phyloP scores from a whole-genome alignment of 2,113 vertebrate genomes.

The Catharus fuscescens region DNA sequence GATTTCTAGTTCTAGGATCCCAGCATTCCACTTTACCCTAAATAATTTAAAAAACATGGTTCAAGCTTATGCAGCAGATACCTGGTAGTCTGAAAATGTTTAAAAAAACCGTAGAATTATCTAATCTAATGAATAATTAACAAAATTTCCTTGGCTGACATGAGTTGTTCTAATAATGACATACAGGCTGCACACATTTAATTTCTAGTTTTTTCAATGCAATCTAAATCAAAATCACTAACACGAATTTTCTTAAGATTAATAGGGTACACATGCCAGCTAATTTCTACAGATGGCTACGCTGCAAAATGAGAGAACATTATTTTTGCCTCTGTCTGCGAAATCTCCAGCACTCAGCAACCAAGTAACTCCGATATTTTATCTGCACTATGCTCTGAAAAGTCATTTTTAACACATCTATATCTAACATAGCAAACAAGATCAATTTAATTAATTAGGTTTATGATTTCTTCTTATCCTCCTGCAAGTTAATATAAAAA shows the following conservation, averaged over 20 bases:
- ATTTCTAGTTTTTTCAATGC: neutral
- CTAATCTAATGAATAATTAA: neutral
- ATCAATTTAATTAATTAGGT: neutral
- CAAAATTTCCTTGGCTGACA: neutral
- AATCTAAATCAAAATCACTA: neutral
- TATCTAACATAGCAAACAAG: neutral
- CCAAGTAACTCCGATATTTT: neutral
- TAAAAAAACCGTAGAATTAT: neutral
- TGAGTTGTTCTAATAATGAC: neutral
- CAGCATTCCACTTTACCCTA: conserved; percentile 97
- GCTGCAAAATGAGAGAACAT: neutral
- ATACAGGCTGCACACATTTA: neutral
- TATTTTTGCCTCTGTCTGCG: neutral
- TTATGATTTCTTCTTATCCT: neutral
- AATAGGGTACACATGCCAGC: neutral
- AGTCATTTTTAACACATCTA: neutral
- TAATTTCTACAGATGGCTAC: neutral
- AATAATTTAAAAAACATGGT: neutral
- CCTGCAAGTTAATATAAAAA: neutral
- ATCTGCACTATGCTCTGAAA: neutral
- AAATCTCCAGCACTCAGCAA: neutral
- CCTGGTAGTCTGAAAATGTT: neutral
- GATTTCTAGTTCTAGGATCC: conserved; percentile 88
- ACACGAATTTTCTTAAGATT: neutral
- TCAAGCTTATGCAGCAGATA: neutral